Evolutionary conservation across 1,140 invertebrate species (phyloP), one percentile per base, ranked within the genome.

Genomic region (Drosophila littoralis): DNA sequence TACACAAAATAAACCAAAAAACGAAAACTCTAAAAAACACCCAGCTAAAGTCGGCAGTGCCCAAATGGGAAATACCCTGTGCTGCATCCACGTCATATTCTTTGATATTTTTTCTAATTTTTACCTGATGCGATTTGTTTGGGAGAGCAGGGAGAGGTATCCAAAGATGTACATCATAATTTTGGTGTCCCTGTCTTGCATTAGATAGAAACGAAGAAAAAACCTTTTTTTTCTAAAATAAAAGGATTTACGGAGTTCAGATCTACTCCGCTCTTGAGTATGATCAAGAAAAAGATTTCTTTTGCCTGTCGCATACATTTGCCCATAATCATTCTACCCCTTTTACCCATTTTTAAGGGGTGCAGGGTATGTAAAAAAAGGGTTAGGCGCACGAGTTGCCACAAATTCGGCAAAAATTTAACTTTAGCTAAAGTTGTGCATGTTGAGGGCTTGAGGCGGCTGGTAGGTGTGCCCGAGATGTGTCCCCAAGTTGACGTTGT

Each of bases 381-480:
- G 76, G 76, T 79, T 76, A 57, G 50, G 67, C 52, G 42, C 73
- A 63, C 75, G 61, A 67, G 32, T 46, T 74, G 70, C 64, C 65
- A 38, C 79, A 88, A 81, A 79, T 81, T 79, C 74, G 74, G 58
- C 35, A 52, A 43, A 72, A 73, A 78, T 82, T 64, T 77, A 80
- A 84, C 73, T 71, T 45, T 74, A 68, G 61, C 77, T 50, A 72
- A 60, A 72, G 65, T 71, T 61, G 51, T 60, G 55, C 68, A 51
- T 13, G 52, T 22, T 48, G 7, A 28, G n/a, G 38, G 17, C 7
- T 40, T 7, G 40, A 7, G 22, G 43, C 9, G 13, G 7, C 32
- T 43, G n/a, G 50, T 38, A 54, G 15, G 46, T n/a, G n/a, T 35
- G 35, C 7, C 33, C 45, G 46, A 28, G 60, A 64, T 52, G 58